Evolutionary conservation across 2,113 vertebrate species (phyloP).

Genomic region (Numenius arquata): DNA sequence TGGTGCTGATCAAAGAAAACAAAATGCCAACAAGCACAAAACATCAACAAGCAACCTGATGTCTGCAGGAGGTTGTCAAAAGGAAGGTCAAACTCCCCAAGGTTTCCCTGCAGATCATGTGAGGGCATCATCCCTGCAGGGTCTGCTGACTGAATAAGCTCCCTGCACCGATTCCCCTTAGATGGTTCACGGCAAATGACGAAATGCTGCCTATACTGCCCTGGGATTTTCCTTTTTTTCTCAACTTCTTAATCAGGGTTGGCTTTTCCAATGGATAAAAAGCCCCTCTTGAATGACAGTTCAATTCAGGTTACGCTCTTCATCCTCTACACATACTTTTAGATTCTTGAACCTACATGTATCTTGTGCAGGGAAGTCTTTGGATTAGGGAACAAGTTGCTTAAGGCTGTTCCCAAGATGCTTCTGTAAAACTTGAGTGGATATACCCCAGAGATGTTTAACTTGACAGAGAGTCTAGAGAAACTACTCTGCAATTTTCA

Average conservation of each 20-base stretch:
- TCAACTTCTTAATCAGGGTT: not conserved
- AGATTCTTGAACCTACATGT: not conserved
- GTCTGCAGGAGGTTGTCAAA: not conserved
- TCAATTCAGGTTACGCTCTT: not conserved
- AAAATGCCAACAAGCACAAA: not conserved
- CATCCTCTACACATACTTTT: not conserved
- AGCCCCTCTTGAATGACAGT: not conserved
- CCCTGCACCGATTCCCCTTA: fast-evolving
- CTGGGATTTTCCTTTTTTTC: not conserved
- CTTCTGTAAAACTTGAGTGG: not conserved
- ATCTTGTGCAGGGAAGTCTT: not conserved
- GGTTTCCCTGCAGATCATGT: not conserved
- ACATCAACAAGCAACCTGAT: not conserved
- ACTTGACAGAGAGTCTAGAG: not conserved
- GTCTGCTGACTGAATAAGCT: not conserved
- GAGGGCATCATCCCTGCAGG: not conserved
- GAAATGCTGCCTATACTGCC: not conserved
- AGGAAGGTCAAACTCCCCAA: not conserved
- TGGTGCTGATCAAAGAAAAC: not conserved
- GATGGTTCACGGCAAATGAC: fast-evolving
- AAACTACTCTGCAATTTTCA: not conserved
- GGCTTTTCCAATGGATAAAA: not conserved
- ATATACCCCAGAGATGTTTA: not conserved
- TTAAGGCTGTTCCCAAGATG: not conserved
- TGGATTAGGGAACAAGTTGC: not conserved